A percentile compares a stretch with the other conserved stretches of the same genome.
These are phyloP conservation scores for Pangasius krempfi DNA, from an alignment of 2,797 vertebrate genomes.

Conservation along the genomic window DNA sequence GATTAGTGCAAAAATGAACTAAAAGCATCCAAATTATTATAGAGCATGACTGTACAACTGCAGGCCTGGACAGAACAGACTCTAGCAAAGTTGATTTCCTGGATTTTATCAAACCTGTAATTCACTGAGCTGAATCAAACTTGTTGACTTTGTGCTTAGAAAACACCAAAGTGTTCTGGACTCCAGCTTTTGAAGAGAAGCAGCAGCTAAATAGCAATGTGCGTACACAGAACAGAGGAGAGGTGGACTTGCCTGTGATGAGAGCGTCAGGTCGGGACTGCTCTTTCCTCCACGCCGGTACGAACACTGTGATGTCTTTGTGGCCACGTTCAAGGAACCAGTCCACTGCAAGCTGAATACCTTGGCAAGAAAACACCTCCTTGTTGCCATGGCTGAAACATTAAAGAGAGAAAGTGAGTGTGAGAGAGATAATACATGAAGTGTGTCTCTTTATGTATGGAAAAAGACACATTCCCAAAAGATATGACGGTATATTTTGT, in stretches of 20 bases:
- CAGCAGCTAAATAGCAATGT: not conserved
- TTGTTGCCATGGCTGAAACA: slow-evolving; percentile 87
- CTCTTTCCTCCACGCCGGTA: slow-evolving; percentile 92
- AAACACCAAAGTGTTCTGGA: not conserved
- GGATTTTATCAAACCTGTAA: not conserved
- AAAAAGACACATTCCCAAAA: not conserved
- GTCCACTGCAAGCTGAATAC: slow-evolving; percentile 88
- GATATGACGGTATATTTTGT: not conserved
- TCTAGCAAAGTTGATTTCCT: not conserved
- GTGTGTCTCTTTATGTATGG: not conserved
- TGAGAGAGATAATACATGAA: not conserved
- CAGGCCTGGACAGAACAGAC: not conserved
- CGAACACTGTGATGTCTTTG: slow-evolving; percentile 89
- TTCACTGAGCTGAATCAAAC: not conserved
- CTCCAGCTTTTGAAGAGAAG: not conserved
- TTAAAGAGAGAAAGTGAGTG: not conserved
- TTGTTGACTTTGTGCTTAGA: not conserved
- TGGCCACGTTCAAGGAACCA: slow-evolving; percentile 91
- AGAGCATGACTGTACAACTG: not conserved
- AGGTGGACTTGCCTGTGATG: slow-evolving; percentile 79
- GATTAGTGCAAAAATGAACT: not conserved
- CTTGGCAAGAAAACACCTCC: slow-evolving; percentile 89
- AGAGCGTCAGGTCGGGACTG: slow-evolving; percentile 81
- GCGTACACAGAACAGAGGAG: not conserved
- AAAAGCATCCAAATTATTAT: not conserved